A percentile compares a stretch with the other conserved stretches of the same genome.
Conservation (phyloP, 2,888 invertebrate genomes). For the Drosophila falleni region DNA sequence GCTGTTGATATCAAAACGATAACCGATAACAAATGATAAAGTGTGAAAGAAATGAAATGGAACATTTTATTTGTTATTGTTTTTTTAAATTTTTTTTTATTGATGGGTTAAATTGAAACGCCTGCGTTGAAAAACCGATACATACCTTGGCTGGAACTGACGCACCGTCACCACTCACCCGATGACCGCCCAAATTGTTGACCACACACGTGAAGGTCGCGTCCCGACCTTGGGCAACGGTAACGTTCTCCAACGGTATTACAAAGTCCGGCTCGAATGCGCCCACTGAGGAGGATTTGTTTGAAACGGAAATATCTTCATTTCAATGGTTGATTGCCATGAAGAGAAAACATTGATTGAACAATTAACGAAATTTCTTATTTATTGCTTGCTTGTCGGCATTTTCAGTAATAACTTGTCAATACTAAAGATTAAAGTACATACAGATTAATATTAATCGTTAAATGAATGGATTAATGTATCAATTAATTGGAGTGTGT, state of each 20-base stretch:
- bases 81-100: background rate
- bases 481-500: background rate
- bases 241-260: slow-evolving; percentile 91
- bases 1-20: slow-evolving; percentile 4
- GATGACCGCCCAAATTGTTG: slow-evolving; percentile 91
- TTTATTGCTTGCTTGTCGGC: slow-evolving; percentile 10
- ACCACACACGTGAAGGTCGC: slow-evolving; percentile 92
- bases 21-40: slow-evolving; percentile 17
- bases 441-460: background rate
- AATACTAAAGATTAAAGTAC: slow-evolving; percentile 1
- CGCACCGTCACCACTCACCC: slow-evolving; percentile 94
- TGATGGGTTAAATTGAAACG: slow-evolving; percentile 51
- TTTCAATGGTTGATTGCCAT: slow-evolving; percentile 69
- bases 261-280: slow-evolving; percentile 92
- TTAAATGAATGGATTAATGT: background rate
- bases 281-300: slow-evolving; percentile 86
- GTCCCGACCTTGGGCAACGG: slow-evolving; percentile 91
- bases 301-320: slow-evolving; percentile 84
- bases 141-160: slow-evolving; percentile 94
- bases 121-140: slow-evolving; percentile 87
- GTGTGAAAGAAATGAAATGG: slow-evolving; percentile 1
- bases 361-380: slow-evolving; percentile 69
- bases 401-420: slow-evolving; percentile 16
- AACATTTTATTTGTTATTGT: background rate
- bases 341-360: slow-evolving; percentile 74